These are phyloP conservation scores for Aphelenchoides bicaudatus DNA, from an alignment of 2,888 invertebrate genomes.

Conservation along the genomic window DNA sequence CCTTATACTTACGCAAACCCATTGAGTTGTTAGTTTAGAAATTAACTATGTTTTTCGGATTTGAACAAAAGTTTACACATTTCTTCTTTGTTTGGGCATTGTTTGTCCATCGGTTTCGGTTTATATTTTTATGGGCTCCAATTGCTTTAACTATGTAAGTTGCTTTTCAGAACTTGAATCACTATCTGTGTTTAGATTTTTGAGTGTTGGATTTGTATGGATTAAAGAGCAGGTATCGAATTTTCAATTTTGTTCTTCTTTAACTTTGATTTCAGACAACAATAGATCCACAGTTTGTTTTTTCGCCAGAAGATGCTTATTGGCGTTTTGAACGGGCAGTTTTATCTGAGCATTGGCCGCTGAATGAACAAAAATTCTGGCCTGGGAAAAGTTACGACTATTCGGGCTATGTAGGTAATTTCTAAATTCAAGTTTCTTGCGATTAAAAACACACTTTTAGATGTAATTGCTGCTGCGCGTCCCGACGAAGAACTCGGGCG, in stretches of 20 bases:
- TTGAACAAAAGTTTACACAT: constrained; percentile 12
- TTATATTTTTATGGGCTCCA: constrained; percentile 41
- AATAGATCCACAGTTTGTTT: constrained; percentile 57
- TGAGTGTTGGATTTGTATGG: constrained; percentile 49
- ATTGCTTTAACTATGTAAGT: constrained; percentile 43
- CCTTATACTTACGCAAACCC: neutral
- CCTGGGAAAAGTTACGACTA: constrained; percentile 52
- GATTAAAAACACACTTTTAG: no score
- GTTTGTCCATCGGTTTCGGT: constrained; percentile 42
- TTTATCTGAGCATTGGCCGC: constrained; percentile 55
- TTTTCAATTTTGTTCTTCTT: neutral
- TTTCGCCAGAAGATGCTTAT: constrained; percentile 55
- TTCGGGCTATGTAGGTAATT: constrained; percentile 55
- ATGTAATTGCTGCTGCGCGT: constrained; percentile 53
- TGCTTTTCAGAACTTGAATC: no score
- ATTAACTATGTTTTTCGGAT: constrained; percentile 8
- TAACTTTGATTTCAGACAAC: constrained; percentile 44
- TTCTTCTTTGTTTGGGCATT: constrained; percentile 48
- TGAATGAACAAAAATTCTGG: constrained; percentile 58
- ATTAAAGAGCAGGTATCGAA: constrained; percentile 50
- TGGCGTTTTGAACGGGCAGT: constrained; percentile 55
- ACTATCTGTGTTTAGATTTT: no score
- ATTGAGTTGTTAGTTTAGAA: neutral
- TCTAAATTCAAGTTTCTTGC: no score
- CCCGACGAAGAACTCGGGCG: constrained; percentile 44